Percentiles rank a stretch among this genome's conserved stretches.
Evolutionary conservation across 2,113 vertebrate genomes (phyloP).

Genomic region (Alethe castanea): DNA sequence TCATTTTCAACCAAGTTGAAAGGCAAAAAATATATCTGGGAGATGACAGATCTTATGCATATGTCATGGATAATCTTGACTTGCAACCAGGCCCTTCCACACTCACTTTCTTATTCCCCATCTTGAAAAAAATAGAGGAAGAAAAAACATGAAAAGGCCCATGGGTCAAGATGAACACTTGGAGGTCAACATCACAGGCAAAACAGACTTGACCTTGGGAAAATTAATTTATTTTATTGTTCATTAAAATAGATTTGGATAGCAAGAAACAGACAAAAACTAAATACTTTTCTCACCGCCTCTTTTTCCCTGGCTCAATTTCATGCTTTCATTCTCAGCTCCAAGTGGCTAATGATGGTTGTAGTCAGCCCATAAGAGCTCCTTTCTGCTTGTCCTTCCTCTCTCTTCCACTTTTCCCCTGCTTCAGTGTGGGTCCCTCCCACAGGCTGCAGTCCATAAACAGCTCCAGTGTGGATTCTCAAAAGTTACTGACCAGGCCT

Average conservation of each 20-base stretch:
- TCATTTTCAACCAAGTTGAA: background rate
- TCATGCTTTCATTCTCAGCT: background rate
- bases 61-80: background rate
- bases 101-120: fast-evolving
- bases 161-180: background rate
- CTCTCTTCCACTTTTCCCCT: background rate
- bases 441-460: background rate
- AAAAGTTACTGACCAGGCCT: background rate
- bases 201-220: background rate
- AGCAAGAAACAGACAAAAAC: background rate
- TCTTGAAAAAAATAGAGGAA: background rate
- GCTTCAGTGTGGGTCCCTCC: background rate
- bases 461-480: background rate
- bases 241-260: background rate
- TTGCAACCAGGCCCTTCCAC: background rate
- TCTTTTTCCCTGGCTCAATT: background rate
- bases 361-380: background rate
- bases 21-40: background rate
- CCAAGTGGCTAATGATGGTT: fast-evolving
- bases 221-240: background rate
- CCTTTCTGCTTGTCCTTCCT: background rate
- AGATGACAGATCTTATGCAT: background rate
- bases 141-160: background rate
- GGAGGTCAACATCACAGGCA: background rate
- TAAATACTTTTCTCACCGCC: background rate